Conservation (phyloP, 92 coral and sea anemone genomes). For the Porites evermanni region DNA sequence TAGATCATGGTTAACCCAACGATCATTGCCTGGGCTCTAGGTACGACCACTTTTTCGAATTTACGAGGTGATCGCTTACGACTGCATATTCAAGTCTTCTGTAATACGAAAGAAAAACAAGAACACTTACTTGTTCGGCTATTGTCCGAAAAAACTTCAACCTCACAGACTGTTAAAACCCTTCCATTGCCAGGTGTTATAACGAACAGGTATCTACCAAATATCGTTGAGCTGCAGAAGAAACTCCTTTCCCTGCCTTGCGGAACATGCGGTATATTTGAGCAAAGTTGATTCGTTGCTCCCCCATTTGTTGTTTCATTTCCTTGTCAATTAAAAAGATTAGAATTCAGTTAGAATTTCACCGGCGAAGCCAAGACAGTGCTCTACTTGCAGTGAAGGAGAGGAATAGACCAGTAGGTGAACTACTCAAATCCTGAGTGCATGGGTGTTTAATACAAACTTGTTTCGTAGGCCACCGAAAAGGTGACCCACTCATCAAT, state of each 20-base stretch:
- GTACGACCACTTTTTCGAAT: no score
- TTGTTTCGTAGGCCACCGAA: no score
- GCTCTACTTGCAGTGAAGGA: no score
- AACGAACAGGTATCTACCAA: slow-evolving; percentile 9
- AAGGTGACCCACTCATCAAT: no score
- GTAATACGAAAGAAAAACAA: neutral
- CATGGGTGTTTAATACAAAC: no score
- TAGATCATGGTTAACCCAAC: no score
- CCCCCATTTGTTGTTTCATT: neutral
- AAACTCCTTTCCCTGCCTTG: neutral
- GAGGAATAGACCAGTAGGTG: no score
- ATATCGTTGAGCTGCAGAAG: neutral
- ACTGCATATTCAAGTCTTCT: neutral
- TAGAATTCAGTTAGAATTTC: no score
- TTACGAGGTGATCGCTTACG: no score
- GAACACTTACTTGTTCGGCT: neutral
- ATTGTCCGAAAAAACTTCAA: neutral
- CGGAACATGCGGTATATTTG: neutral
- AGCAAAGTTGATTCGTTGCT: neutral
- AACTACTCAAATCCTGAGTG: no score
- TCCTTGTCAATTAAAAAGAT: neutral
- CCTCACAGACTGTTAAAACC: neutral
- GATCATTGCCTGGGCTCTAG: no score
- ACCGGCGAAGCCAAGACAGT: no score
- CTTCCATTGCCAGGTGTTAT: neutral